Evolutionary conservation across 2,797 vertebrate species (phyloP).

Genomic region (Paedocypris micromegethes): DNA sequence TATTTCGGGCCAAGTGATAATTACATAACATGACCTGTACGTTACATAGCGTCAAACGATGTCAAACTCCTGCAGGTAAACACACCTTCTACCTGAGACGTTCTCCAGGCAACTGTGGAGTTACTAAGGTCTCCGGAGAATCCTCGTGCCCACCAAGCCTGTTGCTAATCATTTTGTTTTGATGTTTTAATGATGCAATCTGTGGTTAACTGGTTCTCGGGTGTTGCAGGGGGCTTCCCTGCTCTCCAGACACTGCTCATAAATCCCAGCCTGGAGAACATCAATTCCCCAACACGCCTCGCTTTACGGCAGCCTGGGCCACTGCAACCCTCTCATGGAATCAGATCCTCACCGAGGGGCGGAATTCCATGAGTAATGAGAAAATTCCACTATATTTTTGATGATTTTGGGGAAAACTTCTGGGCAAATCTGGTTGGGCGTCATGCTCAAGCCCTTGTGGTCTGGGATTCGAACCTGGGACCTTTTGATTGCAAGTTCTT

Average conservation of each 20-base stretch:
- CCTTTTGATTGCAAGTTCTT: no score
- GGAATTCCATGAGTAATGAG: conserved; percentile 30
- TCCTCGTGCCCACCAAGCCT: conserved; percentile 31
- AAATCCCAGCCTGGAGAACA: conserved; percentile 52
- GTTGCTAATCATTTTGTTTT: conserved; percentile 57
- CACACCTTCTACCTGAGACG: neutral
- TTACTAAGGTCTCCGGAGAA: conserved; percentile 19
- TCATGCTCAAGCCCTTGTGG: no score
- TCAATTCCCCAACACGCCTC: conserved; percentile 45
- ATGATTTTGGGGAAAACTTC: conserved; percentile 26
- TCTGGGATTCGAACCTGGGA: no score
- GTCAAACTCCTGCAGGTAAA: conserved; percentile 2
- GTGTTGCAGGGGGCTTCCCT: conserved; percentile 30
- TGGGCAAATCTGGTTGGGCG: no score
- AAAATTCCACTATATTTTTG: conserved; percentile 38
- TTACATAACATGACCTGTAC: neutral
- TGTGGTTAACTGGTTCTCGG: conserved; percentile 44
- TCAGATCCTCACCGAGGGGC: conserved; percentile 29
- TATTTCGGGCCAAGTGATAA: neutral
- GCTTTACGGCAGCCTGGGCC: conserved; percentile 55
- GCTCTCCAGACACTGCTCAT: conserved; percentile 36
- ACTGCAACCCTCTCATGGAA: conserved; percentile 45
- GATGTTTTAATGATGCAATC: conserved; percentile 57
- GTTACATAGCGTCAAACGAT: neutral
- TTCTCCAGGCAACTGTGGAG: conserved; percentile 30